phyloP scores from a whole-genome alignment of 1,140 invertebrate genomes.

The Hypsibius dujardini region DNA sequence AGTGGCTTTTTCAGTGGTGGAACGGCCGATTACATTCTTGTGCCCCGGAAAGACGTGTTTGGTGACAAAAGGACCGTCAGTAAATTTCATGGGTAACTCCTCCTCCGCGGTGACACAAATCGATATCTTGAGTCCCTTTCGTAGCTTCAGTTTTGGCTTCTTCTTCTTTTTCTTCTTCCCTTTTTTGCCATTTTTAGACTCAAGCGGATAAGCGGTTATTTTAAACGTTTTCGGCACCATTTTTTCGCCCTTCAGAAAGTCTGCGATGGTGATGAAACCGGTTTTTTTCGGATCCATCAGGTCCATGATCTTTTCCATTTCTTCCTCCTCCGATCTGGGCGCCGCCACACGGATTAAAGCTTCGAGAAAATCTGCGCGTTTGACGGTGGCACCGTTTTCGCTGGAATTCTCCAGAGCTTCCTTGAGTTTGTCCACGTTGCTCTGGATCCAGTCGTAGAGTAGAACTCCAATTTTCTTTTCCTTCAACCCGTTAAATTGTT shows the following conservation, averaged over 20 bases:
- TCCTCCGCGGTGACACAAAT: neutral
- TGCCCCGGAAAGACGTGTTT: neutral
- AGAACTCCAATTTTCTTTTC: neutral
- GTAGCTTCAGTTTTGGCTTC: constrained; percentile 13
- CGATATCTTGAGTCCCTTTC: neutral
- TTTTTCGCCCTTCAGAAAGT: neutral
- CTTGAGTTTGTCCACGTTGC: neutral
- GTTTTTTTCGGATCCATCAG: neutral
- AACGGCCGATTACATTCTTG: neutral
- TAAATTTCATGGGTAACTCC: neutral
- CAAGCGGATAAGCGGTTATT: neutral
- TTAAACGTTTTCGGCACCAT: neutral
- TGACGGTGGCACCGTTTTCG: neutral
- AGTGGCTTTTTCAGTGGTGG: neutral
- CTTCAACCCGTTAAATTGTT: neutral
- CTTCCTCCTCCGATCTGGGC: neutral
- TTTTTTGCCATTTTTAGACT: neutral
- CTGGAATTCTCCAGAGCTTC: neutral
- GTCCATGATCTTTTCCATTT: neutral
- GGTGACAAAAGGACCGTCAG: neutral
- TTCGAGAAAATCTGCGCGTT: neutral
- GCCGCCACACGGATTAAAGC: neutral
- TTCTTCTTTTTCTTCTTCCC: constrained; percentile 4
- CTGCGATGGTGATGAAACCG: neutral
- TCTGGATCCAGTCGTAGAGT: constrained; percentile 3